phyloP scores from a whole-genome alignment of 2,888 invertebrate genomes.

The Nomada flava region DNA sequence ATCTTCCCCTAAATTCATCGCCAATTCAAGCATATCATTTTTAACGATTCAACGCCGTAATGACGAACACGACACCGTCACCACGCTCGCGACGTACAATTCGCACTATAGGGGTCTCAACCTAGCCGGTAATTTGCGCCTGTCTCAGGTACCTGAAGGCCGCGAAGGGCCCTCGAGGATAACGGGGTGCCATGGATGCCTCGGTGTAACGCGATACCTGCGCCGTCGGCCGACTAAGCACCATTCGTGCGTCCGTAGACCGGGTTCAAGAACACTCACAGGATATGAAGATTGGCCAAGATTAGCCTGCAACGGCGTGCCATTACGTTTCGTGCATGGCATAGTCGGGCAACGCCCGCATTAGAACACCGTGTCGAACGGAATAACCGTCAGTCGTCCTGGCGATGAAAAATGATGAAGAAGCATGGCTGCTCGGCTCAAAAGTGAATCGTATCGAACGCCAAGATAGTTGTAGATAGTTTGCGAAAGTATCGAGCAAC shows the following conservation, averaged over 20 bases:
- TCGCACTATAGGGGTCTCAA: neutral
- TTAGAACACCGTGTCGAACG: neutral
- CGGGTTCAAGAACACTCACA: slow-evolving; percentile 63
- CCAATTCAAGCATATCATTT: neutral
- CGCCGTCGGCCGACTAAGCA: slow-evolving; percentile 60
- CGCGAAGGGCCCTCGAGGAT: slow-evolving; percentile 50
- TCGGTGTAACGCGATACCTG: slow-evolving; percentile 63
- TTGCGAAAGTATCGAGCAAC: neutral
- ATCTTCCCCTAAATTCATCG: neutral
- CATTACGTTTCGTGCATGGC: slow-evolving; percentile 46
- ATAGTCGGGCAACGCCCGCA: slow-evolving; percentile 7
- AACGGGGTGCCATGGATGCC: slow-evolving; percentile 38
- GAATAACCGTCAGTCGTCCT: neutral
- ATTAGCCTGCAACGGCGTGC: slow-evolving; percentile 57
- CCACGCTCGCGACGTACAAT: neutral
- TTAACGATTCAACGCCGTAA: neutral
- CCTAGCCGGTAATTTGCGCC: slow-evolving; percentile 39
- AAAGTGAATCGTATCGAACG: too few relatives aligned
- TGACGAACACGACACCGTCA: slow-evolving; percentile 3
- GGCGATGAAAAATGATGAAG: slow-evolving; percentile 9
- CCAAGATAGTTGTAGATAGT: neutral
- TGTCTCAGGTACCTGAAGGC: slow-evolving; percentile 33
- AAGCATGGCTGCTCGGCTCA: slow-evolving; percentile 1
- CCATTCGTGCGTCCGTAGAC: slow-evolving; percentile 33
- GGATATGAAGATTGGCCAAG: slow-evolving; percentile 68